Evolutionary conservation across 2,888 invertebrate genomes (phyloP).

Genomic region (Callimorpha dominula): DNA sequence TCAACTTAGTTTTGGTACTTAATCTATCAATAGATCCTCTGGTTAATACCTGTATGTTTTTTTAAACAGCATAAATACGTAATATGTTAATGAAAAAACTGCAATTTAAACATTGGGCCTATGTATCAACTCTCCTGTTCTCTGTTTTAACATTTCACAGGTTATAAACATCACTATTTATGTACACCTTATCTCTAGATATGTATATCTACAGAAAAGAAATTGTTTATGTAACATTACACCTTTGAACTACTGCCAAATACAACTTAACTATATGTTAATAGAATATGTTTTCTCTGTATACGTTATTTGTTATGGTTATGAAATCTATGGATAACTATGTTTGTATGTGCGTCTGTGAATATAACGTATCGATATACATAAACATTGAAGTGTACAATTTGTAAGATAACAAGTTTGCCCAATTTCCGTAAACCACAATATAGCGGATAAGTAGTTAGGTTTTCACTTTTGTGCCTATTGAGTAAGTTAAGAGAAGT

Average conservation of each 20-base stretch:
- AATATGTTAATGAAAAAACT: background rate
- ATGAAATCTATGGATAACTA: background rate
- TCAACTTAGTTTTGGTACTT: background rate
- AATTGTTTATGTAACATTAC: background rate
- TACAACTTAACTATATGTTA: background rate
- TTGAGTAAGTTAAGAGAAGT: constrained; percentile 44
- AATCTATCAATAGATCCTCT: background rate
- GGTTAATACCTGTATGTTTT: background rate
- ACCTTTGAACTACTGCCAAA: constrained; percentile 14
- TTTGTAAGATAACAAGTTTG: constrained; percentile 45
- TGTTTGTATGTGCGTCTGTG: constrained; percentile 31
- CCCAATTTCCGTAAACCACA: constrained; percentile 33
- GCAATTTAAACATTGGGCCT: background rate
- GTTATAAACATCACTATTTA: background rate
- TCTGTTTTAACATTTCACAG: background rate
- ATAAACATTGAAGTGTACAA: constrained; percentile 34
- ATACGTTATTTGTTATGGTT: background rate
- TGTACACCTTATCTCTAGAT: background rate
- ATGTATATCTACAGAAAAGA: background rate
- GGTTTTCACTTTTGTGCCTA: constrained; percentile 56
- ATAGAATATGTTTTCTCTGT: background rate
- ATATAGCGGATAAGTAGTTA: constrained; percentile 45
- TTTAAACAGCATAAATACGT: background rate
- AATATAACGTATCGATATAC: constrained; percentile 32
- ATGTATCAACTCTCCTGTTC: too few species aligned